Percentiles rank a stretch among this genome's conserved stretches.
phyloP scores from a whole-genome alignment of 2,888 invertebrate genomes.

The Diplolepis rosae region DNA sequence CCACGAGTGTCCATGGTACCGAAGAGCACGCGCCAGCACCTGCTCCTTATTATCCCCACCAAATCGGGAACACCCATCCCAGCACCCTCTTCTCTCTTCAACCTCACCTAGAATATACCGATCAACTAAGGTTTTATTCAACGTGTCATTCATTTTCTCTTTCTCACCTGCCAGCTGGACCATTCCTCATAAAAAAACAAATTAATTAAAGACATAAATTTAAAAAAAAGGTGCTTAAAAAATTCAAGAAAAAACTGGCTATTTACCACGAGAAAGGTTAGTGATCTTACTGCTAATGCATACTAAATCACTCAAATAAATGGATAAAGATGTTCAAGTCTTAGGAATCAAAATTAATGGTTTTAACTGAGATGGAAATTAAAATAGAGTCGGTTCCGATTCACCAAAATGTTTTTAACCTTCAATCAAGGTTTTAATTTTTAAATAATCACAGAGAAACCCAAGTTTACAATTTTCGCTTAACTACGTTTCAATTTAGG shows the following conservation, averaged over 20 bases:
- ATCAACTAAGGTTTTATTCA: conserved; percentile 2
- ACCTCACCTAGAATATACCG: conserved; percentile 10
- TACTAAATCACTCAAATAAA: background rate
- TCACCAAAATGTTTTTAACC: no score
- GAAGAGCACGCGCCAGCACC: conserved; percentile 59
- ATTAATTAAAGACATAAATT: conserved; percentile 10
- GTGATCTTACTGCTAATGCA: conserved; percentile 18
- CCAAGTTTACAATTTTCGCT: no score
- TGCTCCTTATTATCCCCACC: conserved; percentile 59
- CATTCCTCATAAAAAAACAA: conserved; percentile 1
- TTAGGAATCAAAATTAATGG: no score
- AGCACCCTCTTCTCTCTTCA: conserved; percentile 35
- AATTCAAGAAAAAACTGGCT: background rate
- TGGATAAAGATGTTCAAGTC: conserved; percentile 1
- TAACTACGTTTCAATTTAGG: no score
- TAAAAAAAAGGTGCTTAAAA: background rate
- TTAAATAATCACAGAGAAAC: no score
- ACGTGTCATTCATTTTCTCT: conserved; percentile 17
- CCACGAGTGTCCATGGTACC: conserved; percentile 47
- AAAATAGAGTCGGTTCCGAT: no score
- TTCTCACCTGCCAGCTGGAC: conserved; percentile 25
- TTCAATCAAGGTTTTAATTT: no score
- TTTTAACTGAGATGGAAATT: no score
- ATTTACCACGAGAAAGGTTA: conserved; percentile 11
- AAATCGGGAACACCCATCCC: conserved; percentile 43